A percentile compares a stretch with the other conserved stretches of the same genome.
phyloP scores from a whole-genome alignment of 1,140 invertebrate genomes.

The Telenomus remus region DNA sequence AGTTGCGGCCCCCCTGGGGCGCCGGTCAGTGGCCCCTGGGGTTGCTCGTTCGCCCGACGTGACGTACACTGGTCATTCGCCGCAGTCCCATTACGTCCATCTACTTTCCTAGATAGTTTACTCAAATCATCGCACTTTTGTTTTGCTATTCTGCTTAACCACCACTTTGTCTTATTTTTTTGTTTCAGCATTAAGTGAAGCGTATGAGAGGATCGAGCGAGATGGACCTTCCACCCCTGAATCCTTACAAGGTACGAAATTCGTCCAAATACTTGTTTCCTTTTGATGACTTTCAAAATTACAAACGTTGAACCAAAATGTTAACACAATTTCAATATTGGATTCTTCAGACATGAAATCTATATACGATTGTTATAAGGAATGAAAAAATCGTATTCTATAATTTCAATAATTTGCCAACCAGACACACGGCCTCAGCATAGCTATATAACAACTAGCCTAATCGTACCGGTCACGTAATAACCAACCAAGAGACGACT shows the following conservation, averaged over 20 bases:
- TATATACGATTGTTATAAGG: too few species aligned
- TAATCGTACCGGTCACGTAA: conserved; percentile 7
- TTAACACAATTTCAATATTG: too few species aligned
- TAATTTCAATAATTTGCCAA: conserved; percentile 2
- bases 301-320: too few species aligned
- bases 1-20: conserved; percentile 71
- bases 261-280: too few species aligned
- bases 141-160: conserved; percentile 24
- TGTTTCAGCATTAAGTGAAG: conserved; percentile 72
- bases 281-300: too few species aligned
- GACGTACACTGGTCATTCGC: conserved; percentile 70
- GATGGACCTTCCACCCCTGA: conserved; percentile 70
- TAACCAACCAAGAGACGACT: conserved; percentile 27
- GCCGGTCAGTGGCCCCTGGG: conserved; percentile 63
- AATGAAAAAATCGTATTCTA: conserved; percentile 5
- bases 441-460: neutral
- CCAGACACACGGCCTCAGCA: neutral
- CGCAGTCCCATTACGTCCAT: conserved; percentile 60
- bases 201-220: conserved; percentile 72
- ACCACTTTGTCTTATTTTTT: conserved; percentile 46
- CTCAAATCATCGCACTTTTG: conserved; percentile 31
- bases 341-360: too few species aligned
- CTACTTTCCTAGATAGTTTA: conserved; percentile 48
- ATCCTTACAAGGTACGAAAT: conserved; percentile 71
- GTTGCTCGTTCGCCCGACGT: conserved; percentile 51